phyloP scores from a whole-genome alignment of 2,113 vertebrate species.

The Oryzias melastigma region DNA sequence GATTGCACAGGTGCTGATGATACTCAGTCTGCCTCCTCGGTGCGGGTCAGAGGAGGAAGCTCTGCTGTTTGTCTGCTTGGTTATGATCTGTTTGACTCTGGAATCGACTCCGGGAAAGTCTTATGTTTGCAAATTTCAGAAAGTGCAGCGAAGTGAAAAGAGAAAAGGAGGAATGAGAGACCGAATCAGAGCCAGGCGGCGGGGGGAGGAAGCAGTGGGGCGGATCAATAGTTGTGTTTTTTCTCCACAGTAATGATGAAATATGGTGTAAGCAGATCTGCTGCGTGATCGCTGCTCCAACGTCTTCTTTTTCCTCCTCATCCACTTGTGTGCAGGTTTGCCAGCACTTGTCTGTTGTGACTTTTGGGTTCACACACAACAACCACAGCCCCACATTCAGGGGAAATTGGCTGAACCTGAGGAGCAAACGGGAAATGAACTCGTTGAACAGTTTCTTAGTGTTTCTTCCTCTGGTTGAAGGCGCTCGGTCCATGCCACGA shows the following conservation, averaged over 20 bases:
- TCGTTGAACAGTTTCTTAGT: too few species aligned
- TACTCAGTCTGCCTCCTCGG: conserved; percentile 36
- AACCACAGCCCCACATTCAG: too few species aligned
- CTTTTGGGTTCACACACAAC: too few species aligned
- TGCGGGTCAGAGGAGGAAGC: conserved; percentile 2
- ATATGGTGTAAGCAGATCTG: conserved; percentile 79
- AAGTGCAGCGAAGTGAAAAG: conserved; percentile 40
- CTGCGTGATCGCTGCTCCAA: conserved; percentile 68
- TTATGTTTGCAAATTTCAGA: conserved; percentile 58
- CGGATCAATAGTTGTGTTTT: conserved; percentile 73
- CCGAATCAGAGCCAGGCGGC: conserved; percentile 21
- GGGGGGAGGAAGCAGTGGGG: conserved; percentile 61
- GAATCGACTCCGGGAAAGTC: conserved; percentile 50
- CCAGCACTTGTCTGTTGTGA: neutral
- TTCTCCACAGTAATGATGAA: conserved; percentile 79
- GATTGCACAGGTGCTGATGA: conserved; percentile 61
- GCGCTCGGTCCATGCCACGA: neutral
- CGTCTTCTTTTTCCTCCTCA: conserved; percentile 17
- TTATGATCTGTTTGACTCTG: conserved; percentile 54
- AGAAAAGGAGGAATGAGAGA: conserved; percentile 47
- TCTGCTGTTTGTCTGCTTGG: conserved; percentile 28
- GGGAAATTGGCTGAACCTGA: too few species aligned
- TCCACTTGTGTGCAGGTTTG: conserved; percentile 13
- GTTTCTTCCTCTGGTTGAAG: neutral
- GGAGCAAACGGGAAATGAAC: too few species aligned